phyloP scores from a whole-genome alignment of 1,140 invertebrate species.

The Drosophila sp. region DNA sequence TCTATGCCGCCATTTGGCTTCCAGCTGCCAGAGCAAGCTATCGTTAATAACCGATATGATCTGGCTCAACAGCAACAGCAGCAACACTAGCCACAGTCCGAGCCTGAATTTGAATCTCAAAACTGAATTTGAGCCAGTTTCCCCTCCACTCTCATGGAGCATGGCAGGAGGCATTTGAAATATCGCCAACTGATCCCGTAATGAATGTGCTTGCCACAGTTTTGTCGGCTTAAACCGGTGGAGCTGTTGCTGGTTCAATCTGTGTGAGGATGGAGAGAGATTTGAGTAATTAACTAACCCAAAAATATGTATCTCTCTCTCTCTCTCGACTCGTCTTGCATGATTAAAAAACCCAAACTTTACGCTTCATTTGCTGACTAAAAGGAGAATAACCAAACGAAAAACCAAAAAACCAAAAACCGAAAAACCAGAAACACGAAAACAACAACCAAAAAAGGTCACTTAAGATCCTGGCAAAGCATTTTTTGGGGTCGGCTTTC shows the following conservation, averaged over 20 bases:
- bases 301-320: neutral
- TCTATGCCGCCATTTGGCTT: slow-evolving; percentile 81
- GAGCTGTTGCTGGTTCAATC: slow-evolving; percentile 15
- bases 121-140: slow-evolving; percentile 51
- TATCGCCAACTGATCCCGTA: slow-evolving; percentile 75
- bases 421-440: slow-evolving; percentile 15
- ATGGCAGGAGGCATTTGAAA: slow-evolving; percentile 57
- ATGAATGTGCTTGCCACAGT: slow-evolving; percentile 59
- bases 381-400: slow-evolving; percentile 11
- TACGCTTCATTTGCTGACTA: slow-evolving; percentile 71
- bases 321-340: slow-evolving; percentile 29
- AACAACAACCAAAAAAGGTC: slow-evolving; percentile 18
- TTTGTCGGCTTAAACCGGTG: slow-evolving; percentile 46
- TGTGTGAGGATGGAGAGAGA: slow-evolving; percentile 5
- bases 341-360: slow-evolving; percentile 75
- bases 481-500: slow-evolving; percentile 43
- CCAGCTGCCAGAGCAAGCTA: slow-evolving; percentile 76
- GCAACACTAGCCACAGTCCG: neutral
- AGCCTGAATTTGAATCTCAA: slow-evolving; percentile 43
- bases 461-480: slow-evolving; percentile 48
- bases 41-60: slow-evolving; percentile 82
- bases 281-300: slow-evolving; percentile 10
- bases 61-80: slow-evolving; percentile 52
- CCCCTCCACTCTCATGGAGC: neutral
- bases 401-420: slow-evolving; percentile 15